Base-by-base conservation (phyloP, 2,797 vertebrate species). In the Poliocrania exsul region DNA sequence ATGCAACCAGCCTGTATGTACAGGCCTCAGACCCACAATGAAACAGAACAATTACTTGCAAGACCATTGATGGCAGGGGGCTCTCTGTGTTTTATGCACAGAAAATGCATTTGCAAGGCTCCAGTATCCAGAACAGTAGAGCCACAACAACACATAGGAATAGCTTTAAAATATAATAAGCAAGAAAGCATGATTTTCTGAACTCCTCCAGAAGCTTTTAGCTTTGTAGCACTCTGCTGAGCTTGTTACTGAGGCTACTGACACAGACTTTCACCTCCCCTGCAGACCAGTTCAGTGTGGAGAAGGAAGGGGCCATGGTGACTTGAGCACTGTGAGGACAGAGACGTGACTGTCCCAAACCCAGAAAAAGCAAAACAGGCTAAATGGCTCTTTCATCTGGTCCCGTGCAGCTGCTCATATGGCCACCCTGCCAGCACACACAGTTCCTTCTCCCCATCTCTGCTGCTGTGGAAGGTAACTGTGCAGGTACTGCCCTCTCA, bases 331-430 rank as follows among this genome's bases (percentile, higher is more conserved):
- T 65, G 15, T 10, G 37, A 92, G 54, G 89, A 96, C 95, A 95
- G 95, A 94, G 82, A 86, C 61, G 47, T 88, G 74, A 81, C 93
- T 95, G 92, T 95, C 88, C 91, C 74, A 92, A 79, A 88, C 83
- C 64, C 51, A 92, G 66, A 66, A 77, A 93, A 82, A 65, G 54
- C 70, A 72, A 70, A 73, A 66, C 56, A 72, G 70, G 35, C 88
- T 95, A 96, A 96, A 94, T 86, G 47, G 77, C 46, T 72, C 90
- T 94, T 96, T 96, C 92, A 95, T 83, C 62, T 88, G 83, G 74
- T 86, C 66, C 77, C 58, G 25, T 65, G 73, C 92, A 95, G 92
- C 96, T 93, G 88, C 54, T 95, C 44, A 15, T 70, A 78, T 19
- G 62, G 86, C 61, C 42, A 18, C 42, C 10, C 15, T 33, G 58